Base-by-base conservation (phyloP, 2,797 vertebrate species). In the Brachyalestes nurse region DNA sequence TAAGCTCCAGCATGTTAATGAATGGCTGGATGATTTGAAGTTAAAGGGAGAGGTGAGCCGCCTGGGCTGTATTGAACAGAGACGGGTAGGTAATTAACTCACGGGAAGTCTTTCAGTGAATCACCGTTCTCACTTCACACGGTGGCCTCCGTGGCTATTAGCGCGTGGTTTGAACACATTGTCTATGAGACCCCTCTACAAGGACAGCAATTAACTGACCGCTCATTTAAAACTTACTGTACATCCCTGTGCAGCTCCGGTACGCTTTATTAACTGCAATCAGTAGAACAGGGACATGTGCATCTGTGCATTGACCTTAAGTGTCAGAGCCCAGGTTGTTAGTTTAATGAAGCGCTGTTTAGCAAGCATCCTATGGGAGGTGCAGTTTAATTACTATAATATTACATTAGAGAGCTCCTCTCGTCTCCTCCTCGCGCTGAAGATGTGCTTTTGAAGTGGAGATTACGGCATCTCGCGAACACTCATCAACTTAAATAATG, bases 261-360 rank as follows among this genome's bases (percentile, higher is more conserved):
- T 38, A 47, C 19, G 65, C 65, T 38, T 70, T 45, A 67, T 67
- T 60, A 65, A 17, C 42, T 70, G 79, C 75, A 79, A 81, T 84
- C 81, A 81, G 66, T 58, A 78, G 71, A 21, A 77, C 62, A 38
- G 38, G 45, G 58, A 45, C 79, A 72, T 53, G 79, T 60, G n/a
- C 64, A 73, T 67, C 58, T 83, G 80, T 75, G 75, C 60, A 58
- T 57, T 82, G 79, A 85, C 65, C 84, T 77, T 77, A 40, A 6
- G 77, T 76, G 79, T 87, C 82, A 79, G 65, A 49, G 47, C 53
- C 65, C 42, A 80, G 75, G 85, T 80, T 66, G 77, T 76, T 83
- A 51, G 80, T 83, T 84, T 88, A 82, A 86, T 85, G 78, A 82
- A 82, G 80, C 64, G 78, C 77, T 81, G 67, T 79, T 71, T 78